Evolutionary conservation across 2,797 vertebrate genomes (phyloP).

Genomic region (Hypotaenidia okinawae): DNA sequence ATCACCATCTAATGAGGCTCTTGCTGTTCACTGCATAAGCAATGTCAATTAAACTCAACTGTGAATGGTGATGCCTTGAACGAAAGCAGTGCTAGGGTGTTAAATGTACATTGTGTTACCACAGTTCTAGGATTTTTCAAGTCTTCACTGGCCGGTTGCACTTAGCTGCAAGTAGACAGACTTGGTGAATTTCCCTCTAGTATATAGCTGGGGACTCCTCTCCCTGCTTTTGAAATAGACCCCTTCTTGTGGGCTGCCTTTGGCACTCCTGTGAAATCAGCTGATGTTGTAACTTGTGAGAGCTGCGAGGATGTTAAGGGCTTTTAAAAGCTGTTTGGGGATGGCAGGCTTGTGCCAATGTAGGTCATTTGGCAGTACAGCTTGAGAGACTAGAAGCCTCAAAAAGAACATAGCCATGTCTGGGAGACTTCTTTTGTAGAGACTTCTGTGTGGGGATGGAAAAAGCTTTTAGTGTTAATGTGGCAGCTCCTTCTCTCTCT

Average conservation of each 20-base stretch:
- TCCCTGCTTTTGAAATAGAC: not conserved
- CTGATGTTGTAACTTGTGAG: not conserved
- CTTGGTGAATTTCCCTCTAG: not conserved
- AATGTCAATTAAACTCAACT: not conserved
- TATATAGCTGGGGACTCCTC: not conserved
- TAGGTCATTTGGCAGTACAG: too few species aligned
- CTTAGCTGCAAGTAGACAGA: not conserved
- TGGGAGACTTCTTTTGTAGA: too few species aligned
- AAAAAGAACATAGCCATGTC: not conserved
- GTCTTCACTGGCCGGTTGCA: not conserved
- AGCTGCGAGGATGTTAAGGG: not conserved
- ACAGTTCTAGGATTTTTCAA: not conserved
- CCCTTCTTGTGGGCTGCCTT: not conserved
- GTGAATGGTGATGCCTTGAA: not conserved
- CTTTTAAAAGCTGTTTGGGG: not conserved
- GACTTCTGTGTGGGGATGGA: too few species aligned
- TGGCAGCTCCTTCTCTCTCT: too few species aligned
- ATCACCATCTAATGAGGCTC: not conserved
- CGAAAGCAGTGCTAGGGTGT: not conserved
- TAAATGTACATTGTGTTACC: not conserved
- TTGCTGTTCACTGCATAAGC: not conserved
- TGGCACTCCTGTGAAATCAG: not conserved
- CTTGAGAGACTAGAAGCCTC: not conserved
- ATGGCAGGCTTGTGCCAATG: not conserved
- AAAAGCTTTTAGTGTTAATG: too few species aligned